These are phyloP conservation scores for Coilia nasus DNA, from an alignment of 2,797 vertebrate species.

Conservation along the genomic window DNA sequence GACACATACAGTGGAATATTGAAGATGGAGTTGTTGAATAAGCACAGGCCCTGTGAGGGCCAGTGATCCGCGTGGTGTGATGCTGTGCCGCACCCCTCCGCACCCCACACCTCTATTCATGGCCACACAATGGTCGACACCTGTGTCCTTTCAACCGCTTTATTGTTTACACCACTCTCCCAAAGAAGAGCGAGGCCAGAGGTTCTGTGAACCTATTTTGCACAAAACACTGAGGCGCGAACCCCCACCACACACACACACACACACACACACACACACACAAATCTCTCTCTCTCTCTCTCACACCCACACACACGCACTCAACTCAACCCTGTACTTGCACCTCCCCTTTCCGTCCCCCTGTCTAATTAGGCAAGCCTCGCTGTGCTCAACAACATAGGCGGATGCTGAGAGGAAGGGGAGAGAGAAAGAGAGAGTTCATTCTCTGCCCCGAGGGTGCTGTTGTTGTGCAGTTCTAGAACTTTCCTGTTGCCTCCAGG, in stretches of 20 bases:
- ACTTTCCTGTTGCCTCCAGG: background rate
- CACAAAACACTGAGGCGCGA: background rate
- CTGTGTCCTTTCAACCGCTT: constrained; percentile 80
- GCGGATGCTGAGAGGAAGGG: constrained; percentile 8
- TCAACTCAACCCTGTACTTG: background rate
- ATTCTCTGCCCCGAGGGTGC: background rate
- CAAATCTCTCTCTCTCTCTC: constrained; percentile 12
- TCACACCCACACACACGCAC: background rate
- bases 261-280: background rate
- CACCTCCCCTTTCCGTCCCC: constrained; percentile 34
- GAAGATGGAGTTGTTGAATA: background rate
- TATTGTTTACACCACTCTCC: constrained; percentile 78
- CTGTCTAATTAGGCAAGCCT: constrained; percentile 66
- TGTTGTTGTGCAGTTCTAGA: background rate
- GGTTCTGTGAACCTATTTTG: constrained; percentile 51
- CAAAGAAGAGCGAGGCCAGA: constrained; percentile 60
- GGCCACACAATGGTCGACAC: constrained; percentile 78
- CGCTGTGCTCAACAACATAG: constrained; percentile 59
- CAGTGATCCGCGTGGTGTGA: constrained; percentile 50
- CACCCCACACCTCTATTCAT: background rate
- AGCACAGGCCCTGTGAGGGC: background rate
- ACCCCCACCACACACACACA: constrained; percentile 4
- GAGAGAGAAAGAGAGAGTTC: background rate
- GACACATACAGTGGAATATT: background rate
- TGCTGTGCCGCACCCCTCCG: too few species aligned